Percentiles rank a stretch among this genome's conserved stretches.
These are phyloP conservation scores for Chromoteleia sp. DNA, from an alignment of 2,888 invertebrate species.

Conservation along the genomic window DNA sequence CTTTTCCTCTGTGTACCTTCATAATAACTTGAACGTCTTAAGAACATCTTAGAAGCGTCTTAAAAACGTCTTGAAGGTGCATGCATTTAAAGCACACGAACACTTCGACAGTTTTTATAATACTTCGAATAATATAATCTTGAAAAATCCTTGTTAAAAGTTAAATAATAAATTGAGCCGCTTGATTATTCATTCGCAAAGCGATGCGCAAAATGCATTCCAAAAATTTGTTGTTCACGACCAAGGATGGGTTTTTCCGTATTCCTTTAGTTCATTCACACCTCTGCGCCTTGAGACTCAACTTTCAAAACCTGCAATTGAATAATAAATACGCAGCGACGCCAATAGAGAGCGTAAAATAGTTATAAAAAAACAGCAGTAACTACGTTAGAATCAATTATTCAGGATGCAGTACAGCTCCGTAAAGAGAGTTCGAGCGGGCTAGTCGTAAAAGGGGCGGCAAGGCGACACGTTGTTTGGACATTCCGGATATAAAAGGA, in stretches of 20 bases:
- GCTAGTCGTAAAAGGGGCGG: slow-evolving; percentile 81
- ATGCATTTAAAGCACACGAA: too few relatives aligned
- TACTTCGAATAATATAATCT: too few relatives aligned
- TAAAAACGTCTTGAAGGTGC: too few relatives aligned
- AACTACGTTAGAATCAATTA: slow-evolving; percentile 84
- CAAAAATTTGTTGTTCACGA: slow-evolving; percentile 61
- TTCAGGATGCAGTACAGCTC: slow-evolving; percentile 80
- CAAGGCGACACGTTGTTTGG: slow-evolving; percentile 72
- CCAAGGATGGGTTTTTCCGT: slow-evolving; percentile 65
- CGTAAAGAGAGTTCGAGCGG: slow-evolving; percentile 80
- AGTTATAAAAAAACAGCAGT: slow-evolving; percentile 84
- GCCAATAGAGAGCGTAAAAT: slow-evolving; percentile 82
- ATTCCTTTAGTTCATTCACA: slow-evolving; percentile 75
- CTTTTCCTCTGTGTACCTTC: too few relatives aligned
- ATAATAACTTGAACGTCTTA: too few relatives aligned
- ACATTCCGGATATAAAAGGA: slow-evolving; percentile 68
- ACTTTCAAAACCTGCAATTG: slow-evolving; percentile 81
- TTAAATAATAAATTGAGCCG: slow-evolving; percentile 1
- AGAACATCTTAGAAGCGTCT: too few relatives aligned
- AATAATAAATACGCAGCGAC: slow-evolving; percentile 81
- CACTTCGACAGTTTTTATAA: too few relatives aligned
- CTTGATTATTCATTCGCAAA: slow-evolving; percentile 35
- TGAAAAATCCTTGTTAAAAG: slow-evolving; percentile 10
- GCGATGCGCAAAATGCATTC: slow-evolving; percentile 53
- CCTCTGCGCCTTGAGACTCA: slow-evolving; percentile 74